These are phyloP conservation scores for Vimba vimba DNA, from an alignment of 2,113 vertebrate genomes.

Conservation along the genomic window DNA sequence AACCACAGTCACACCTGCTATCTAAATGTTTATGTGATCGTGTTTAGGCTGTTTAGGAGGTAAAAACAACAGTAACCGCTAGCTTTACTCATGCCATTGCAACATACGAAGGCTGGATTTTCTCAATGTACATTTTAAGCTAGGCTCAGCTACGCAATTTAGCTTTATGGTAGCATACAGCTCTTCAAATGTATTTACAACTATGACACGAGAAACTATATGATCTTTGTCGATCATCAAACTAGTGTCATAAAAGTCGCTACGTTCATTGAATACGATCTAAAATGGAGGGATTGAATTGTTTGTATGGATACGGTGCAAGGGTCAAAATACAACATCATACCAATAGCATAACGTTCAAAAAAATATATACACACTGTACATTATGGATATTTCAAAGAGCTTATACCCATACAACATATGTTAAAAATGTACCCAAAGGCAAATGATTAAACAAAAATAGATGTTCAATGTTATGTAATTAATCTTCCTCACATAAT, in stretches of 20 bases:
- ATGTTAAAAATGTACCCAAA: slow-evolving; percentile 37
- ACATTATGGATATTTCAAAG: slow-evolving; percentile 48
- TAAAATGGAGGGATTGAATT: slow-evolving; percentile 8
- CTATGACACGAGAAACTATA: slow-evolving; percentile 13
- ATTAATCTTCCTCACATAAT: slow-evolving; percentile 15
- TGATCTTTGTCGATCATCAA: neutral
- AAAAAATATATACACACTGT: slow-evolving; percentile 57
- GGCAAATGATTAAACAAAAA: slow-evolving; percentile 29
- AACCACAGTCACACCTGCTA: neutral
- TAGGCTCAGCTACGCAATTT: slow-evolving; percentile 22
- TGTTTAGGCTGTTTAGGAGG: neutral
- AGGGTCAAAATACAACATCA: slow-evolving; percentile 51
- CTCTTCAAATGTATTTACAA: slow-evolving; percentile 30
- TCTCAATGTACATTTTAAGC: slow-evolving; percentile 2
- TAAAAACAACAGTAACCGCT: slow-evolving; percentile 4
- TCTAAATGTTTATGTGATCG: neutral
- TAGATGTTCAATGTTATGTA: slow-evolving; percentile 19
- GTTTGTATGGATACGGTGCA: slow-evolving; percentile 28
- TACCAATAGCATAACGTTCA: slow-evolving; percentile 49
- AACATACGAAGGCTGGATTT: slow-evolving; percentile 26
- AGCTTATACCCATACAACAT: slow-evolving; percentile 55
- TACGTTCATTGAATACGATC: neutral
- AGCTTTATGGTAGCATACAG: neutral
- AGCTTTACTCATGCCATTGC: slow-evolving; percentile 26
- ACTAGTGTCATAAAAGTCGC: neutral